A percentile compares a stretch with the other conserved stretches of the same genome.
These are phyloP conservation scores for Lasioglossum malachurum DNA, from an alignment of 2,888 invertebrate species.

Conservation along the genomic window DNA sequence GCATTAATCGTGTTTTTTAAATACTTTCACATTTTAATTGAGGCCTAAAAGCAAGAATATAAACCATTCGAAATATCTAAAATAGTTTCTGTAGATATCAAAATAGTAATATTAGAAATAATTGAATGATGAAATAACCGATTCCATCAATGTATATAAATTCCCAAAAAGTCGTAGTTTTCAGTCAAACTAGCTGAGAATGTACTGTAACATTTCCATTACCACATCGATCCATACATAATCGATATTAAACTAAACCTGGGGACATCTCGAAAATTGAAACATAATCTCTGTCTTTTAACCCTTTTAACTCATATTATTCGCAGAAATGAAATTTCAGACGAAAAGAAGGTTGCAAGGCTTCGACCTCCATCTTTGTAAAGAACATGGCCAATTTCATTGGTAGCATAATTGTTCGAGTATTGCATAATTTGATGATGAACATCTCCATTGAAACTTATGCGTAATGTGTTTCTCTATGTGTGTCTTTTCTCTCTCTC, in stretches of 20 bases:
- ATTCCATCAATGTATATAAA: neutral
- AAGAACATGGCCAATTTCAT: constrained; percentile 25
- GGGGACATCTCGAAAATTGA: neutral
- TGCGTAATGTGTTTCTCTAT: constrained; percentile 83
- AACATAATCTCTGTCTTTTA: neutral
- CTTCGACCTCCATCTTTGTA: neutral
- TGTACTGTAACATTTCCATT: neutral
- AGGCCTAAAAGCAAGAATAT: neutral
- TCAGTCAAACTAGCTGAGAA: neutral
- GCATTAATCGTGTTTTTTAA: neutral
- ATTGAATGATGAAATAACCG: neutral
- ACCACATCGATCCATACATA: too few relatives aligned
- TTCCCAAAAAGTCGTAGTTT: neutral
- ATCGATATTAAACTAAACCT: neutral
- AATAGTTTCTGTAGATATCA: neutral
- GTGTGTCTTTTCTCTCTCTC: constrained; percentile 84
- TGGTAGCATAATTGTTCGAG: constrained; percentile 43
- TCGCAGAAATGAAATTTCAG: neutral
- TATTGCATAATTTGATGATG: constrained; percentile 61
- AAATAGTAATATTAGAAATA: neutral
- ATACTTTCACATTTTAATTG: neutral
- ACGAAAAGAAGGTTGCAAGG: neutral
- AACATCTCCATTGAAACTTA: constrained; percentile 67
- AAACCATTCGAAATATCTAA: neutral
- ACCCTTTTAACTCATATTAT: neutral